These are phyloP conservation scores for Oconnorella tubifera DNA, from an alignment of 2,888 invertebrate genomes.

Conservation along the genomic window DNA sequence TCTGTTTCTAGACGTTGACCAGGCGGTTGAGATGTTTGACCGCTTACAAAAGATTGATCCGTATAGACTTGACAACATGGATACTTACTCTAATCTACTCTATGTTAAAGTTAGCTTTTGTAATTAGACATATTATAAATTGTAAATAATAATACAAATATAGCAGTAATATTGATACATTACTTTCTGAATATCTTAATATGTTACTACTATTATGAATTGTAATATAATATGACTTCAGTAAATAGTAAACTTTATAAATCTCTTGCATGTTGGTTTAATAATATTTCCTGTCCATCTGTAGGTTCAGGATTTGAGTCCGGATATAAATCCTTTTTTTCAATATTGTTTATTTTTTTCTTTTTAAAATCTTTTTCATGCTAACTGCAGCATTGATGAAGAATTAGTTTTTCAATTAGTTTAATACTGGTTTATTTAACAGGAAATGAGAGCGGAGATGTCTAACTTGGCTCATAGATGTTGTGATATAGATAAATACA, in stretches of 20 bases:
- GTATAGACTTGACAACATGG: slow-evolving; percentile 88
- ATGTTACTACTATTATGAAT: background rate
- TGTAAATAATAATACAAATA: no score
- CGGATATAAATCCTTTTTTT: no score
- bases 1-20: slow-evolving; percentile 84
- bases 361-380: no score
- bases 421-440: slow-evolving; percentile 3
- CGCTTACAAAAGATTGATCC: slow-evolving; percentile 82
- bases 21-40: slow-evolving; percentile 79
- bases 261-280: no score
- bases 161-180: background rate
- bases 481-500: slow-evolving; percentile 89
- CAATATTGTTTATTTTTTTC: no score
- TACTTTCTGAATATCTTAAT: background rate
- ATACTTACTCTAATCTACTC: slow-evolving; percentile 90
- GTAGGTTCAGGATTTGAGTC: no score
- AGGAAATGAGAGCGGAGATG: slow-evolving; percentile 82
- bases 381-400: no score
- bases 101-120: slow-evolving; percentile 82
- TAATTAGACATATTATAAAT: no score
- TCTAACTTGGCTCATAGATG: slow-evolving; percentile 90
- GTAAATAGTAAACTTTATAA: no score
- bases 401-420: no score
- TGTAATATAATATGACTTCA: slow-evolving; percentile 1
- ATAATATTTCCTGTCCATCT: no score